Base-by-base conservation (phyloP, 2,113 vertebrate genomes). In the Phrynosoma platyrhinos region DNA sequence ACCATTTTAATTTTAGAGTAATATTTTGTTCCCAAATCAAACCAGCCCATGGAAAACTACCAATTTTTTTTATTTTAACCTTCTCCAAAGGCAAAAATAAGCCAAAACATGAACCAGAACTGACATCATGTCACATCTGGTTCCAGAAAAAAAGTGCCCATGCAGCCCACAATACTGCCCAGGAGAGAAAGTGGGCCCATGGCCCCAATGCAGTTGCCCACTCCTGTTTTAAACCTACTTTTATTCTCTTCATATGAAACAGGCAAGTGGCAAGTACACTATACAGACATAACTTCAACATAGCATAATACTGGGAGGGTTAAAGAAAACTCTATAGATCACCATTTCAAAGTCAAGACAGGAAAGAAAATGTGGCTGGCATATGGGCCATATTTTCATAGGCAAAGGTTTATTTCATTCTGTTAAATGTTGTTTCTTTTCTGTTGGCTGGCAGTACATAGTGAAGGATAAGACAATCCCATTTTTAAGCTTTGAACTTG, bases 401-500 rank as follows among this genome's bases (percentile, higher is more conserved):
- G 52, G 75, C 32, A 79, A 83, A 89, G 66, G 32, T 23, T 79
- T 82, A 23, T 40, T 52, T 72, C 78, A 85, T 80, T 75, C 84
- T 91, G 27, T 85, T 91, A 90, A 89, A 71, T 81, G 79, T 77
- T 90, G 90, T 92, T 13, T 93, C 76, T 53, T 76, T 88, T 69
- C 62, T 87, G 0, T 0, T 75, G 71, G 79, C 58, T 88, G 68
- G 36, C 66, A 85, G 21, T 42, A 79, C 76, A 40, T 71, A 87
- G 58, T 71, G 88, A 87, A 88, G 68, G 90, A 91, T 88, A 40
- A 91, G 7, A 5, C 0, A 42, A 72, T 9, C 74, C 1, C 78
- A 79, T 92, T 94, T 91, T 93, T 87, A 91, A 87, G 55, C 69
- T 84, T 74, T n/a, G 86, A 83, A 93, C 32, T 87, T 87, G 66